These are phyloP conservation scores for Phoebastria nigripes DNA, from an alignment of 2,797 vertebrate species.

Conservation along the genomic window DNA sequence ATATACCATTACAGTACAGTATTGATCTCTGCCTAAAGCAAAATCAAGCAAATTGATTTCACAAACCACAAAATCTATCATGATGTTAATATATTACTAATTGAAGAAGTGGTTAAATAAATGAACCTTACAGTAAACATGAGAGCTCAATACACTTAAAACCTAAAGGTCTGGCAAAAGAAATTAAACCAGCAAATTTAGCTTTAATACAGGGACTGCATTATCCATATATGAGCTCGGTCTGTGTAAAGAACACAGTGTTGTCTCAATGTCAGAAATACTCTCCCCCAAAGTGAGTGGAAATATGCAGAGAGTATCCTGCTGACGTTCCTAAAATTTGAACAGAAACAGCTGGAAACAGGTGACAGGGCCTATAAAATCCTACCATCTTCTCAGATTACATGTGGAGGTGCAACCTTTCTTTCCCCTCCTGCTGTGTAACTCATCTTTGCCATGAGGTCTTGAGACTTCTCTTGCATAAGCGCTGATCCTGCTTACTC, in stretches of 20 bases:
- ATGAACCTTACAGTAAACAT: background rate
- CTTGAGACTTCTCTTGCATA: background rate
- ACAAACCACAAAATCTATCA: slow-evolving; percentile 1
- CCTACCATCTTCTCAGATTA: background rate
- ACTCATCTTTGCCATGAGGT: background rate
- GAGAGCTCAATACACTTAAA: background rate
- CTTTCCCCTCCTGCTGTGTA: background rate
- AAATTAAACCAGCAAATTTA: background rate
- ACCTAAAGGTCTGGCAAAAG: background rate
- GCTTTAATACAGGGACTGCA: background rate
- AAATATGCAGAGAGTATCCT: background rate
- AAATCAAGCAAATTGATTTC: slow-evolving; percentile 25
- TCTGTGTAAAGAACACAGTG: background rate
- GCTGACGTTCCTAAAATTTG: background rate
- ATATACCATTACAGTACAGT: background rate
- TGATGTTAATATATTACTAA: slow-evolving; percentile 22
- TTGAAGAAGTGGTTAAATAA: slow-evolving; percentile 24
- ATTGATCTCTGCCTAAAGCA: slow-evolving; percentile 15
- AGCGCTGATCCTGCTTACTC: background rate
- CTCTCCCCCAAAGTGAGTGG: background rate
- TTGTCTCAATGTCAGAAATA: background rate
- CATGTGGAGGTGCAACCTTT: background rate
- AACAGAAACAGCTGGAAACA: background rate
- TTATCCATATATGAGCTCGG: background rate
- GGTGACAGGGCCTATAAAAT: background rate